Evolutionary conservation across 2,113 vertebrate species (phyloP), one percentile per base, ranked within the genome.

Genomic region (Indri indri): DNA sequence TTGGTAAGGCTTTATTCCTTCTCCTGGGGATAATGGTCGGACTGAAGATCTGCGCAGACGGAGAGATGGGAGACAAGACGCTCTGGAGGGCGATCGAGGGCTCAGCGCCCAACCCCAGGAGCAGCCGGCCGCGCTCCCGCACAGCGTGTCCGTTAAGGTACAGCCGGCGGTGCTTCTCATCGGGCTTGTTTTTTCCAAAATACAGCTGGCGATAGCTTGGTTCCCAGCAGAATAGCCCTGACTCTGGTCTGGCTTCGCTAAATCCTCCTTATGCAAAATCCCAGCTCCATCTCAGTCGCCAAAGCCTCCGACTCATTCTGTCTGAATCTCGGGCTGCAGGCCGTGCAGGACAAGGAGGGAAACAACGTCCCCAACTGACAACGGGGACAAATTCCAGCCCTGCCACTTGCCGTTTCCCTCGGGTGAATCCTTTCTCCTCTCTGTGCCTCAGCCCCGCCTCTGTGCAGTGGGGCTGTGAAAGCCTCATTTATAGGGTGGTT

Each of bases 211-310:
- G 0, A 42, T 12, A 80, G 50, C 40, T 50, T 70, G 50, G 34
- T 83, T 90, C 92, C 84, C 80, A 94, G n/a, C 5, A 71, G 63
- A 59, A 27, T 37, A 37, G 11, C 16, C 11, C 54, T 54, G 40
- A 59, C 85, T 42, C 83, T 77, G 95, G 80, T 52, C 50, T 95
- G 52, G 50, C 92, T 96, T 96, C 32, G 1, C 66, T 59, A 97
- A 91, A 82, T 96, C 81, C 77, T 87, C 57, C 23, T 90, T 95
- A 96, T 50, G 93, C 76, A 97, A 96, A 98, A 92, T 76, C n/a
- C 40, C 61, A 59, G 45, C 40, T 81, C 90, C 6, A 11, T 68
- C 71, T 68, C 45, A 9, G 40, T 40, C 86, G 83, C 27, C 70
- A 70, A n/a, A n/a, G n/a, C n/a, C n/a, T n/a, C n/a, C n/a, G n/a